Base-by-base conservation (phyloP, 2,797 vertebrate species). In the Gallinago solitaria region DNA sequence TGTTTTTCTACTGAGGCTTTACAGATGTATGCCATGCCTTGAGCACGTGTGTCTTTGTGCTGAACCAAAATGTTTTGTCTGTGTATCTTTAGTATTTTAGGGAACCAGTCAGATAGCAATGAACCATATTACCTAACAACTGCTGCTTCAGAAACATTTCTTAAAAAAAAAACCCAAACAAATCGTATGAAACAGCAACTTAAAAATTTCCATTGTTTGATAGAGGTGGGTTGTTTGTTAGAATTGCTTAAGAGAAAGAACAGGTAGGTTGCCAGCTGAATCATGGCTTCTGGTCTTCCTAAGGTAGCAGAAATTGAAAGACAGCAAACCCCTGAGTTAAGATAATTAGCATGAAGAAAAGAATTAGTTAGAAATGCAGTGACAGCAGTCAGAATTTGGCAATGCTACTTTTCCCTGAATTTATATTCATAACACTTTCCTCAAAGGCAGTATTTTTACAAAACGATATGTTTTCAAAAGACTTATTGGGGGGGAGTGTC, bases 401-500 rank as follows among this genome's bases (percentile, higher is more conserved):
- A 71, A 14, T 4, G 1, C 4, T 54, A 9, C 1, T 2, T 83
- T 88, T 16, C 14, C 32, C 76, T 48, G 54, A 45, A n/a, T 89
- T 83, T 81, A 30, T 56, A 8, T 41, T 41, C 69, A 7, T 81
- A 71, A 20, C 11, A 9, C 53, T 32, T 41, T 77, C 43, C 64
- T 76, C 30, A 47, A 65, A 37, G 35, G 32, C 87, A 56, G 41
- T 56, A 68, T 6, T 78, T 70, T 67, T 75, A 35, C 9, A n/a
- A 51, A 70, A 37, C 4, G 1, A 16, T 35, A 16, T 7, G 6
- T 74, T 87, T 56, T 24, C 15, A 45, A 57, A 76, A 69, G 16
- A 35, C 4, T 28, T 74, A 8, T 6, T 16, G 3, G 9, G 24
- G n/a, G 24, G 11, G 18, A 2, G 33, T 24, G 63, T 4, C 1